Base-by-base conservation (phyloP, 1,140 invertebrate species). In the Drepana arcuata region DNA sequence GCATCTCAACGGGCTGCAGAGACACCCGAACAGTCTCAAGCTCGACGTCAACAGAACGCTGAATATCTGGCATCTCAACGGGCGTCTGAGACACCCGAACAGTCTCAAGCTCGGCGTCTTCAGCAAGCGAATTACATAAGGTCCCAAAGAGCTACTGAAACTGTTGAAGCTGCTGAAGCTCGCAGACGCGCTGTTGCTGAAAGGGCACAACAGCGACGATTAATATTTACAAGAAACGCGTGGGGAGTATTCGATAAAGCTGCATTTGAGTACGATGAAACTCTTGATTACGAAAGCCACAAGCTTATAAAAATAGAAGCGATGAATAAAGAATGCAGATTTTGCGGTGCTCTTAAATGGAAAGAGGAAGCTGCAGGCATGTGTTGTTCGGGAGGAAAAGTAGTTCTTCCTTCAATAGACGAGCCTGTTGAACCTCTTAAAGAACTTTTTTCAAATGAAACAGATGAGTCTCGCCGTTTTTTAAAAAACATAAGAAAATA, bases 261-360 rank as follows among this genome's bases (percentile, higher is more conserved):
- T 49, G 47, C 47, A n/a, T n/a, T n/a, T 48, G 41, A 53, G 29
- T 45, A 53, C 34, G 38, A 51, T 16, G 37, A 41, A 27, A 47
- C 36, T 43, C 36, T 43, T 44, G 44, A 49, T 49, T 43, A 43
- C 46, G 38, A n/a, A n/a, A n/a, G n/a, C n/a, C 44, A 51, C 38
- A 51, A 45, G 37, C 44, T 48, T 45, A 51, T 51, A 42, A 52
- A 48, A 48, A 46, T 52, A 39, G 41, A 48, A 48, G 37, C 41
- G 41, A 53, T 53, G 50, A 42, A 41, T 42, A 45, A 34, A 42
- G 46, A 50, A 39, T 48, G 47, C 40, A 55, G 36, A 52, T 51
- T 47, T 53, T 57, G 53, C 35, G 41, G 37, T 41, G 48, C 54
- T 38, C 46, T 53, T 44, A 57, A 57, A 47, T 57, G 48, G 45